A percentile compares a stretch with the other conserved stretches of the same genome.
Conservation (phyloP, 2,113 vertebrate genomes). For the Vicugna pacos region DNA sequence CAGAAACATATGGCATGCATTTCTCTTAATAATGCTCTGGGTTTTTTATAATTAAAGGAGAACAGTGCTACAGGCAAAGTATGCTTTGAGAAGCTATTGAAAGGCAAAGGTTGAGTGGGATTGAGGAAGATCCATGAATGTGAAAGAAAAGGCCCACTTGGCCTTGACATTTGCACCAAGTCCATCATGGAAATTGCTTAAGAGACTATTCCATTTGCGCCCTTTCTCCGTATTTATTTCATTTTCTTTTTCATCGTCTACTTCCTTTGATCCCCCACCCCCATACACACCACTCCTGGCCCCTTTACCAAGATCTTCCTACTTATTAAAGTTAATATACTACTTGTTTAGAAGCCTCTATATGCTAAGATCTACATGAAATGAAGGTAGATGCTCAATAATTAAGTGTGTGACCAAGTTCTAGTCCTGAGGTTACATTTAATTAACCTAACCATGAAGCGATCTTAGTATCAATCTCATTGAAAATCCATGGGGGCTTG, state of each 20-base stretch:
- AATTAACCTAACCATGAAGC: neutral
- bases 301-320: neutral
- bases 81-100: constrained; percentile 30
- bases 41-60: constrained; percentile 66
- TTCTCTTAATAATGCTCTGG: constrained; percentile 53
- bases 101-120: neutral
- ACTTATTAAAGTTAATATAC: neutral
- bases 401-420: neutral
- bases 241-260: neutral
- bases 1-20: constrained; percentile 68
- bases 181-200: neutral
- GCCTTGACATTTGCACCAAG: neutral
- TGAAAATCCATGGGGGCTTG: neutral
- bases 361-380: neutral
- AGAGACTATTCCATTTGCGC: neutral
- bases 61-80: constrained; percentile 50
- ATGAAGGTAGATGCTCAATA: neutral
- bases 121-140: neutral
- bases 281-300: neutral
- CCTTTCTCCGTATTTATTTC: neutral
- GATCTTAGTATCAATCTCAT: neutral
- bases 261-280: neutral
- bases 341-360: neutral
- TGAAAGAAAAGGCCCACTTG: neutral
- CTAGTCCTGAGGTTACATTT: neutral